A percentile compares a stretch with the other conserved stretches of the same genome.
These are phyloP conservation scores for Styela plicata DNA, from an alignment of 23 tunicate species.

Conservation along the genomic window DNA sequence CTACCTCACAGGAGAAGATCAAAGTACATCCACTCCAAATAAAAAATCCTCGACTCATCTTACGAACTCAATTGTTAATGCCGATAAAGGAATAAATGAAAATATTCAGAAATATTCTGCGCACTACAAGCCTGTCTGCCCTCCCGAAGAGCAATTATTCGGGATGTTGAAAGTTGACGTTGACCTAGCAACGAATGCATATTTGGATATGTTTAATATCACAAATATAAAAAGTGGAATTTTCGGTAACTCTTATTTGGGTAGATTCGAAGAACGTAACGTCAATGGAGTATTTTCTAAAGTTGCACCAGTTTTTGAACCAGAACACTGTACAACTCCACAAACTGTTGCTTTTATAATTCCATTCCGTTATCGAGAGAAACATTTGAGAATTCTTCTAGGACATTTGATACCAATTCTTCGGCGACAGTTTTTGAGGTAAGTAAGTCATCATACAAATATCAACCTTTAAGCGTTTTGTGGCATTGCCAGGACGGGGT, in stretches of 20 bases:
- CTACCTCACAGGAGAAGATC: no score
- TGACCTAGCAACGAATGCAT: neutral
- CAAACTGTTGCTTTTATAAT: constrained; percentile 63
- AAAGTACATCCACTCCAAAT: no score
- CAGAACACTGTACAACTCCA: neutral
- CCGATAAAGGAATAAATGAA: neutral
- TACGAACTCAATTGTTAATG: no score
- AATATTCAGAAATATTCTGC: neutral
- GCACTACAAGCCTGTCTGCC: neutral
- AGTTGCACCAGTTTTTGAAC: neutral
- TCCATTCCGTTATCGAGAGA: constrained; percentile 46
- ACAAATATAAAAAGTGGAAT: neutral
- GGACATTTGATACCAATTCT: constrained; percentile 33
- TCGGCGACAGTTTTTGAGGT: constrained; percentile 2
- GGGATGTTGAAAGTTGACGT: neutral
- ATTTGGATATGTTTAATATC: neutral
- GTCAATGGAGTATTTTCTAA: neutral
- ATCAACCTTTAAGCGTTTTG: no score
- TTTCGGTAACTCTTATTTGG: neutral
- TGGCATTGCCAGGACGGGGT: no score
- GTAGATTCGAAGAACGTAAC: neutral
- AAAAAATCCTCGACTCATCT: no score
- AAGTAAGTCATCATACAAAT: neutral
- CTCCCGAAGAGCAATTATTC: neutral
- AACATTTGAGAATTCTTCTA: constrained; percentile 9